Evolutionary conservation across 2,797 vertebrate genomes (phyloP).

Genomic region (Anomalospiza imberbis): DNA sequence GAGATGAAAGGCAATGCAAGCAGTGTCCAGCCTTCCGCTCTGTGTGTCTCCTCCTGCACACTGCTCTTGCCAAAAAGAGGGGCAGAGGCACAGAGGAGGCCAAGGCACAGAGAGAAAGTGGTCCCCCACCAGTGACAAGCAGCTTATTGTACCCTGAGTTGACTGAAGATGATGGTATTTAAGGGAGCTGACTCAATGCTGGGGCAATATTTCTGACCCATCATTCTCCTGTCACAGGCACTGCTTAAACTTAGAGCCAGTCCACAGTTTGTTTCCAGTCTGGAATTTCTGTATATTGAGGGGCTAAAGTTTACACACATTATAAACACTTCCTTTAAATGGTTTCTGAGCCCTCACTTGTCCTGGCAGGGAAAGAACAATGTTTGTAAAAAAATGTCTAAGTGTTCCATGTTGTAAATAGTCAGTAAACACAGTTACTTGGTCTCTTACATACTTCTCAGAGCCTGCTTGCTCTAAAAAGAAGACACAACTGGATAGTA

Average conservation of each 20-base stretch:
- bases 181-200: neutral
- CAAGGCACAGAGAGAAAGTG: neutral
- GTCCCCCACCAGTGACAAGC: neutral
- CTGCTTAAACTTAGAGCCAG: neutral
- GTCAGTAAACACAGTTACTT: neutral
- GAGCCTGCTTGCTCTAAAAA: neutral
- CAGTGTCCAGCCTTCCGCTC: neutral
- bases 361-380: neutral
- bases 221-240: neutral
- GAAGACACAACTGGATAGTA: neutral
- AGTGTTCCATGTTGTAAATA: neutral
- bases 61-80: neutral
- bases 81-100: neutral
- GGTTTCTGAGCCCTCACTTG: neutral
- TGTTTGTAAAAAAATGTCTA: neutral
- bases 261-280: neutral
- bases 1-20: neutral
- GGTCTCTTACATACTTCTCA: neutral
- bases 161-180: neutral
- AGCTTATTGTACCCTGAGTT: neutral
- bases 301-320: neutral
- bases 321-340: slow-evolving; percentile 3
- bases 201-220: neutral
- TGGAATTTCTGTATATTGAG: slow-evolving; percentile 25
- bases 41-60: neutral